Base-by-base conservation (phyloP, 1,140 invertebrate genomes). In the Ceratina calcarata region DNA sequence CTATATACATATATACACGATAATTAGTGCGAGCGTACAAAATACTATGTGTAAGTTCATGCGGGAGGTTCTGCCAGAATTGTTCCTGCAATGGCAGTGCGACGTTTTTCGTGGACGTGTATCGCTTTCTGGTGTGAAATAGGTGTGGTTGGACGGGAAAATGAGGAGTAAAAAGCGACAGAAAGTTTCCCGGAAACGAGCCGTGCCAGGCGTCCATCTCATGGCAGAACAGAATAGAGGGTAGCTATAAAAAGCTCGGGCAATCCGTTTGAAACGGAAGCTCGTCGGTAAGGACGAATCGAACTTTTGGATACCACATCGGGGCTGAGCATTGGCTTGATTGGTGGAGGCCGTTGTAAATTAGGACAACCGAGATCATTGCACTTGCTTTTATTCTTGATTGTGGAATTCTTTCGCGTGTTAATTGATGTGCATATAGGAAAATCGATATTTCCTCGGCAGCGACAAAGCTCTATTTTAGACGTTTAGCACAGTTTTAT, bases 261-360 rank as follows among this genome's bases (percentile, higher is more conserved):
- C 86, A 80, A 87, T 87, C 79, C 73, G 73, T 86, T 88, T 84
- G 82, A 84, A 85, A 82, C 32, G 78, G 77, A 62, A 64, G 55
- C 69, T n/a, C 53, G 51, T 13, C 22, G 18, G 20, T 15, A 2
- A 70, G 71, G 58, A 67, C 73, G 65, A n/a, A n/a, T n/a, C 24
- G 66, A 57, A 69, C 45, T 60, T 66, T 58, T 57, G 22, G 10
- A 13, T n/a, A 49, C 53, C 12, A 1, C 55, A 37, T 3, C 12
- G 3, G 27, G 16, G 27, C 10, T 45, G 6, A 58, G 8, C 55
- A 15, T 32, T 20, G 18, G 22, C 24, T 16, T 10, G 37, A 24
- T 49, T 49, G 37, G 6, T 0, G 12, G 16, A 2, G 0, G n/a
- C 1, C 32, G 12, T 22, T 60, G n/a, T 20, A 18, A 60, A 60